Evolutionary conservation across 2,113 vertebrate species (phyloP).

Genomic region (Herpetotheres cachinnans): DNA sequence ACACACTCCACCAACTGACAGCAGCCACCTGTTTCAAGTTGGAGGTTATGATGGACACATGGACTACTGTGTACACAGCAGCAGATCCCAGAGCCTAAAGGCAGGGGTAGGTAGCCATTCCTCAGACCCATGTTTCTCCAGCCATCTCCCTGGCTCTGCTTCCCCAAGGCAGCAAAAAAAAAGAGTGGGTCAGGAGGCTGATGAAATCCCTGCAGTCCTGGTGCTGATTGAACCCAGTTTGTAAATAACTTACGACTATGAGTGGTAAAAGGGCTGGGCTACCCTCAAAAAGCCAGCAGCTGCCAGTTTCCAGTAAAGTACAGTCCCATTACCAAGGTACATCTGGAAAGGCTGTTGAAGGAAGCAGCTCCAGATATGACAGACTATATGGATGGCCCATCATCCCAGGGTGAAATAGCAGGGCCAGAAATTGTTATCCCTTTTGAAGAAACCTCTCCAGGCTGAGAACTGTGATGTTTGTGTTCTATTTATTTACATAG

Average conservation of each 20-base stretch:
- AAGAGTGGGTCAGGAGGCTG: neutral
- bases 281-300: neutral
- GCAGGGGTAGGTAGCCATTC: fast-evolving
- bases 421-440: neutral
- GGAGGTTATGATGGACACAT: neutral
- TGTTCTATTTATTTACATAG: conserved; percentile 53
- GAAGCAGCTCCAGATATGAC: neutral
- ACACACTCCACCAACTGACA: neutral
- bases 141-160: neutral
- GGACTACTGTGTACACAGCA: neutral
- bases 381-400: neutral
- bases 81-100: neutral
- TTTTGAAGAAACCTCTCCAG: conserved; percentile 4
- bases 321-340: neutral
- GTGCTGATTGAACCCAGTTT: neutral
- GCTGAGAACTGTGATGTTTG: neutral
- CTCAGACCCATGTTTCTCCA: neutral
- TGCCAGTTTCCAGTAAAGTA: neutral
- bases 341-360: neutral
- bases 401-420: neutral
- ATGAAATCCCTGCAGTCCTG: neutral
- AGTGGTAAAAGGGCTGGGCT: neutral
- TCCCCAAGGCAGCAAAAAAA: neutral
- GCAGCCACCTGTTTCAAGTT: neutral
- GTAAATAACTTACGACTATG: neutral